Percentiles rank a stretch among this genome's conserved stretches.
These are phyloP conservation scores for Ricordea florida DNA, from an alignment of 92 coral and sea anemone species.

Conservation along the genomic window DNA sequence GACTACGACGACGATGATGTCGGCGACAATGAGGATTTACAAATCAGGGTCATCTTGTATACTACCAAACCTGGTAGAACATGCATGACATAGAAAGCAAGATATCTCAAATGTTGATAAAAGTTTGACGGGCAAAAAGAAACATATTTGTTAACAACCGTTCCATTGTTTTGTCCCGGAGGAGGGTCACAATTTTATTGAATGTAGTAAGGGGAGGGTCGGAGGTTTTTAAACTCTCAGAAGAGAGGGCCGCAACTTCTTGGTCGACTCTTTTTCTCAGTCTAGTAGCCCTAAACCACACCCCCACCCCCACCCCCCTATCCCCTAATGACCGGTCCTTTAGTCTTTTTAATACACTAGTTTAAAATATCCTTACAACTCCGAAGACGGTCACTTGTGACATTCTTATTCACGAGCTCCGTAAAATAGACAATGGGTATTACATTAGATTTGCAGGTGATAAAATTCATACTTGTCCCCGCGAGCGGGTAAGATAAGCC, in stretches of 20 bases:
- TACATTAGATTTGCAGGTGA: no score
- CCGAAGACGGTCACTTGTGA: no score
- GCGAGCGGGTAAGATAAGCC: no score
- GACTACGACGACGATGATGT: background rate
- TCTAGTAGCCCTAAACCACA: slow-evolving; percentile 4
- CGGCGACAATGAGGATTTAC: background rate
- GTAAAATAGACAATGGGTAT: no score
- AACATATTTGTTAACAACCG: slow-evolving; percentile 14
- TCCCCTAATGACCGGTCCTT: no score
- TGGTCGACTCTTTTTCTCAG: background rate
- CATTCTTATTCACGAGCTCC: no score
- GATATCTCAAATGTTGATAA: no score
- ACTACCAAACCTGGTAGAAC: slow-evolving; percentile 11
- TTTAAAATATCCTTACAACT: no score
- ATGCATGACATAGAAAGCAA: background rate
- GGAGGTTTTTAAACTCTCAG: background rate
- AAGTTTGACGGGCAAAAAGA: no score
- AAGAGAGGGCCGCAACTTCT: slow-evolving; percentile 6
- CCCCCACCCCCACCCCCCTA: no score
- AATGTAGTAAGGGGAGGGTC: background rate
- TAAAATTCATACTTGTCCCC: no score
- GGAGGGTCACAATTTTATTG: background rate
- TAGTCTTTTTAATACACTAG: no score
- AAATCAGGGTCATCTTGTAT: slow-evolving; percentile 20
- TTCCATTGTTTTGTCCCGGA: background rate